phyloP scores from a whole-genome alignment of 2,797 vertebrate genomes.

The Calcarius lapponicus region DNA sequence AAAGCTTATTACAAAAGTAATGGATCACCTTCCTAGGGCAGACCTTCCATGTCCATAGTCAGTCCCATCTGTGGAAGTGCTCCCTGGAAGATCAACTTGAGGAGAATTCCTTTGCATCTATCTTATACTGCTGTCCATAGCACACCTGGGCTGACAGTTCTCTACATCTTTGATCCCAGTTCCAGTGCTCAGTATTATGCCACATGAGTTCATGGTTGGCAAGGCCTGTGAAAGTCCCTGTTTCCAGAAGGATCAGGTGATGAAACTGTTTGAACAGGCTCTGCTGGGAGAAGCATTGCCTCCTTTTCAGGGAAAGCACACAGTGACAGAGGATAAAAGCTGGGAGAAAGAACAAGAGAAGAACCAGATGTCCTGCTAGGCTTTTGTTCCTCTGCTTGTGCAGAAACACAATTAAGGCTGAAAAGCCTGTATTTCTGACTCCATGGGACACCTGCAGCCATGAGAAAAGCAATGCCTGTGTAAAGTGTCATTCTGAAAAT shows the following conservation, averaged over 20 bases:
- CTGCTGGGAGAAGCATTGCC: not conserved
- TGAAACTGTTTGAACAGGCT: not conserved
- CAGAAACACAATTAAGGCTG: not conserved
- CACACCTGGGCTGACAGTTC: not conserved
- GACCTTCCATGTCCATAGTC: not conserved
- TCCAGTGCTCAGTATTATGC: not conserved
- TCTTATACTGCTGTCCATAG: not conserved
- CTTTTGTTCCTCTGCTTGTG: not conserved
- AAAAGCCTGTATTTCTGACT: not conserved
- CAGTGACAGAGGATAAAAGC: not conserved
- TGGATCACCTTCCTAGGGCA: too few relatives aligned
- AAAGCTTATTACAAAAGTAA: too few relatives aligned
- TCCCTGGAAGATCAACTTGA: not conserved
- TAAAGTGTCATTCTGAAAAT: not conserved
- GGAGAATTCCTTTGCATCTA: not conserved
- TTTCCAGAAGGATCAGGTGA: not conserved
- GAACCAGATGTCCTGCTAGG: not conserved
- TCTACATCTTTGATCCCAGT: not conserved
- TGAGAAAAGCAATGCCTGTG: not conserved
- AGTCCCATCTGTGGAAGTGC: not conserved
- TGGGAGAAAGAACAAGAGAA: not conserved
- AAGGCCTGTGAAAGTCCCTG: not conserved
- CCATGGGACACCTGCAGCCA: not conserved
- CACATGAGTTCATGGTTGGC: rapidly evolving
- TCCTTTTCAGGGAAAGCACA: not conserved